Evolutionary conservation across 2,113 vertebrate species (phyloP), one percentile per base, ranked within the genome.

Genomic region (Odocoileus hemionus): DNA sequence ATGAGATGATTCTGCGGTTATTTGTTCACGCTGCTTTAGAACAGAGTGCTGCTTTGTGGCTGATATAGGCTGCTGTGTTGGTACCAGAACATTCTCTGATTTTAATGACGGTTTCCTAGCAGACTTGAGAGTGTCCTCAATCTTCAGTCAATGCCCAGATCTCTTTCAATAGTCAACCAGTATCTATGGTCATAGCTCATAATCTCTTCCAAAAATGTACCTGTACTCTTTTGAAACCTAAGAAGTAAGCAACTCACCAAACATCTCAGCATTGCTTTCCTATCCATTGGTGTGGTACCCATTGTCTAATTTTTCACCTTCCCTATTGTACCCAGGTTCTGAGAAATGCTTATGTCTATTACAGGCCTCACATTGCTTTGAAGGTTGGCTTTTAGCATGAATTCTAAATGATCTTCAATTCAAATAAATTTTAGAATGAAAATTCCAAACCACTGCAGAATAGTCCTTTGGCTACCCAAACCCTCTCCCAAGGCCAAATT

Each of bases 251-350:
- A 7, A 12, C 10, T 5, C 9, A 52, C n/a, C 33, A 76, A 12
- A 9, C 15, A 6, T 28, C 47, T 70, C 54, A 21, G 8, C 4
- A 2, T 19, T 54, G 60, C 12, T 26, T 60, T 55, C 5, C 12
- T 39, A 4, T 26, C n/a, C 50, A 16, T 0, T 9, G 47, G 4
- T 17, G 12, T 33, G 50, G 8, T 14, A 0, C 7, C 15, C 16
- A 12, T 1, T 0, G 6, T 70, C 85, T 45, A 47, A 1, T 3
- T 17, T 90, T 43, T 89, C 57, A 52, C 26, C 28, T 60, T 64
- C 30, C 15, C 21, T 39, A 1, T 4, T 61, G 11, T 16, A n/a
- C 26, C 9, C 14, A 6, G 2, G 39, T 89, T 78, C 79, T 61
- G 7, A 80, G 54, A 91, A 39, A 7, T 10, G 12, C 70, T 52